Evolutionary conservation across 1,140 invertebrate species (phyloP).

Genomic region (Adoxophyes honmai): DNA sequence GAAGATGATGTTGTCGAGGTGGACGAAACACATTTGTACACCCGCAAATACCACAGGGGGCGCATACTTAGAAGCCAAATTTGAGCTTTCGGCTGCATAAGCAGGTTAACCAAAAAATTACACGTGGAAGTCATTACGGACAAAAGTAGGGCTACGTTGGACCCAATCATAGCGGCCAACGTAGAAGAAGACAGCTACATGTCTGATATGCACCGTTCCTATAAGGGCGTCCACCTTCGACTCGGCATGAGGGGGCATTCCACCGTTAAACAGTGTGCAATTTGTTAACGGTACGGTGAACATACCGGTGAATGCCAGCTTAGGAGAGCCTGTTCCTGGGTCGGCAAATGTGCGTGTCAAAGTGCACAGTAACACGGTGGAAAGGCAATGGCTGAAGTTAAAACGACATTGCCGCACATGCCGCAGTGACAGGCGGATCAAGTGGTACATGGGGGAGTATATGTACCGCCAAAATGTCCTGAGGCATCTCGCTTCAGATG

Average conservation of each 20-base stretch:
- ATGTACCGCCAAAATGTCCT: not conserved
- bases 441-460: constrained; percentile 20
- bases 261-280: constrained; percentile 13
- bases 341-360: not conserved
- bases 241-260: too few relatives aligned
- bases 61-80: too few relatives aligned
- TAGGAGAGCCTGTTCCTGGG: too few relatives aligned
- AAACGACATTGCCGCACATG: not conserved
- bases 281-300: too few relatives aligned
- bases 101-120: too few relatives aligned
- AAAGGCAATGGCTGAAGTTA: constrained; percentile 7
- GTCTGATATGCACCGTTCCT: constrained; percentile 21
- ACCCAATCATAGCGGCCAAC: too few relatives aligned
- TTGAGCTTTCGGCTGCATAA: too few relatives aligned
- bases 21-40: constrained; percentile 2
- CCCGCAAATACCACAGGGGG: constrained; percentile 1
- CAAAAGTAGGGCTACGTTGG: too few relatives aligned
- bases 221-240: constrained; percentile 16
- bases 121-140: not conserved
- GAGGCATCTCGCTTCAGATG: not conserved
- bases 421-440: not conserved
- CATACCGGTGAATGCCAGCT: too few relatives aligned
- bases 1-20: not conserved
- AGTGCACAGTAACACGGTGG: not conserved
- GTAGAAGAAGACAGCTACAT: constrained; percentile 14